Evolutionary conservation across 2,888 invertebrate species (phyloP), one percentile per base, ranked within the genome.

Genomic region (Eilema sororculum): DNA sequence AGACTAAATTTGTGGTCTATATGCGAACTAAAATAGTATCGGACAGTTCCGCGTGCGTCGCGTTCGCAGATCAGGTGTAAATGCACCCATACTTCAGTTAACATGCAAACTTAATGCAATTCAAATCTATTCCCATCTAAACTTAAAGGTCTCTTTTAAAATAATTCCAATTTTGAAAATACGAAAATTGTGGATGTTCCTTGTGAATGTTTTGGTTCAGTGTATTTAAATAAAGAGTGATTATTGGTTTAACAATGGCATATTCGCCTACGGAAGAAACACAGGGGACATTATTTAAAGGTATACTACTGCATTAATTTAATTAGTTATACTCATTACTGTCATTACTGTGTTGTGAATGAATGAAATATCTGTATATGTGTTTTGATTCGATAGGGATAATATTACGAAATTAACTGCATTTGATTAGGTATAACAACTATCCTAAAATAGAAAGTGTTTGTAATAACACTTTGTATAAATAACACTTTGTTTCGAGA

Each of bases 21-120:
- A 93, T 92, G 87, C 88, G 88, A 87, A 89, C 90, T 83, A 87
- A 93, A 94, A 94, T 94, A 93, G 93, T 91, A 87, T 78, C 81
- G 84, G 82, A 81, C 87, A 91, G 93, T 94, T 95, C 94, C 95
- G 94, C 90, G 86, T 94, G 85, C 89, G 88, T 89, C 85, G 87
- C 87, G 78, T 81, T 85, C 86, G 83, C 86, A 86, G 82, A 81
- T 92, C 94, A 94, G 95, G 94, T 95, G 94, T 89, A 89, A 93
- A 90, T 87, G 85, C 80, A 83, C 79, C 77, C 83, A 86, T 86
- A 85, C 80, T 77, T 84, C 83, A 85, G 85, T 85, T 78, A 80
- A 80, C 65, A 81, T 79, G 79, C 84, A 79, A 79, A 78, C 79
- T 81, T 78, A 77, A 68, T 71, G 76, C 79, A 52, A 46, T 62